Base-by-base conservation (phyloP, 2,797 vertebrate genomes). In the Sebastes oblongus region DNA sequence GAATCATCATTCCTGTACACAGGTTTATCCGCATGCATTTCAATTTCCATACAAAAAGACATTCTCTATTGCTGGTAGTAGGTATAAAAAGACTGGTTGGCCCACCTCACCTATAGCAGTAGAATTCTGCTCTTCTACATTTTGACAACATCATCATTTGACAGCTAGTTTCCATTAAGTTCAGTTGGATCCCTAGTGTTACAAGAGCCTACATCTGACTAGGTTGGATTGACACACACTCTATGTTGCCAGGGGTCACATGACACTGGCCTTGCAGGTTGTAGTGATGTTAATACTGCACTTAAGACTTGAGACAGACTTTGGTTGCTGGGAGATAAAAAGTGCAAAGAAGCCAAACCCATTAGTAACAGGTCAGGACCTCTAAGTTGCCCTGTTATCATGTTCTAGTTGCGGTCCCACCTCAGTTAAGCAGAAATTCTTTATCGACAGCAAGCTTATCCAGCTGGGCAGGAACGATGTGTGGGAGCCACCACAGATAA, bases 361-460 rank as follows among this genome's bases (percentile, higher is more conserved):
- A 16, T 5, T 2, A 30, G 29, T 11, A 54, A 27, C 20, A 66
- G 20, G 29, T 24, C 16, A 5, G 42, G 58, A 65, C 16, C 22
- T 74, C 66, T 36, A 62, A 18, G 58, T 65, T 22, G 3, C 20
- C 8, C 29, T 12, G 64, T 88, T 92, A 90, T 91, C 86, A 0
- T 52, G 69, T 55, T 76, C 34, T 84, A 60, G 86, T 74, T 78
- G 80, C 55, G 67, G 92, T 81, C 88, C 89, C 91, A 74, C 90
- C 91, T 93, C 78, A 80, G 66, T 93, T 94, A 66, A 77, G 67
- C 72, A 91, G 90, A 92, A 95, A 64, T 83, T 62, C 73, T 85
- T 88, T 91, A 92, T 92, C 92, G 84, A 62, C 72, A 85, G 66
- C 30, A 10, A 46, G 72, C 89, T 92, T 93, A 88, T 89, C 72